phyloP scores from a whole-genome alignment of 2,888 invertebrate genomes.

The Cordilura impudica region DNA sequence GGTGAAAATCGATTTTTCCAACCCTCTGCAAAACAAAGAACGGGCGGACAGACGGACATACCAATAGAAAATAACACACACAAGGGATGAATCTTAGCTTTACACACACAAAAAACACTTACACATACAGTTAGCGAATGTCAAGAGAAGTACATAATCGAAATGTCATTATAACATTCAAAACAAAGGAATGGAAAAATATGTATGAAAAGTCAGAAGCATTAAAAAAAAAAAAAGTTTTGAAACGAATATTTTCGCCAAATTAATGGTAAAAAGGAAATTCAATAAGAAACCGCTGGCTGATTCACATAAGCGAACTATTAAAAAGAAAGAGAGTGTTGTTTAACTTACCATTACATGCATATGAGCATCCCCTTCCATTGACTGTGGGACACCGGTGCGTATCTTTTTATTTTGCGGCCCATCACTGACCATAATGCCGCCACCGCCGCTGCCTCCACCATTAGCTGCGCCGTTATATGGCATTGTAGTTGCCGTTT shows the following conservation, averaged over 20 bases:
- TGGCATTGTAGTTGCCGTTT: conserved; percentile 75
- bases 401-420: conserved; percentile 78
- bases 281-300: too few relatives aligned
- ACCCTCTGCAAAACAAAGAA: conserved; percentile 56
- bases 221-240: too few relatives aligned
- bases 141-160: conserved; percentile 21
- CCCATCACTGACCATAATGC: conserved; percentile 74
- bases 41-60: conserved; percentile 1
- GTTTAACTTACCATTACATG: conserved; percentile 74
- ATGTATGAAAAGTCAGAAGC: too few relatives aligned
- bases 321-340: background rate
- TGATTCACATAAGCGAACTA: too few relatives aligned
- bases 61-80: too few relatives aligned
- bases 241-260: too few relatives aligned
- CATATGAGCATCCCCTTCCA: conserved; percentile 75
- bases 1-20: conserved; percentile 75
- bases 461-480: conserved; percentile 76
- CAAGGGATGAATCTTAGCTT: background rate
- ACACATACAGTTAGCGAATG: background rate
- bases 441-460: conserved; percentile 74
- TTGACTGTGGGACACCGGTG: conserved; percentile 76
- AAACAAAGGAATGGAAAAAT: too few relatives aligned
- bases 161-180: conserved; percentile 9
- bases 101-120: too few relatives aligned
- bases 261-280: too few relatives aligned